A percentile compares a stretch with the other conserved stretches of the same genome.
Conservation (phyloP, 92 coral and sea anemone genomes). For the Palythoa grandis region DNA sequence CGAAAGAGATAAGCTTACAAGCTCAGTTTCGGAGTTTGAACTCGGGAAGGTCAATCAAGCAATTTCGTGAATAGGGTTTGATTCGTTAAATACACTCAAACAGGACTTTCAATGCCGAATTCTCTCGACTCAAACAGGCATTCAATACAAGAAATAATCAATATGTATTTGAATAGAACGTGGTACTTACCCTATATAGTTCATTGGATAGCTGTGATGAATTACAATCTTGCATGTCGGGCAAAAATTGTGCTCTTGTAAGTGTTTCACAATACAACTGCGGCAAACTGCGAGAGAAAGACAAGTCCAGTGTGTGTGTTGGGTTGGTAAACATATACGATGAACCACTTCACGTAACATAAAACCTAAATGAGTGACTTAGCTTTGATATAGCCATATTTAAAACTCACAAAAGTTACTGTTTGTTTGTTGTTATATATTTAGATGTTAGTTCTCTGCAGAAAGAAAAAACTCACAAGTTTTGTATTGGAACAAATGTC, state of each 20-base stretch:
- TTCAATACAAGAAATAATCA: slow-evolving; percentile 15
- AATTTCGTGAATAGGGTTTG: neutral
- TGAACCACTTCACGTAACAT: slow-evolving; percentile 16
- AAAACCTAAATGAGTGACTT: slow-evolving; percentile 30
- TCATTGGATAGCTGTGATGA: slow-evolving; percentile 97
- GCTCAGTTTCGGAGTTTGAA: neutral
- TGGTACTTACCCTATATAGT: slow-evolving; percentile 83
- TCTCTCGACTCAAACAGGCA: slow-evolving; percentile 9
- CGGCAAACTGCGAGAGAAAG: slow-evolving; percentile 79
- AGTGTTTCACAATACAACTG: slow-evolving; percentile 90
- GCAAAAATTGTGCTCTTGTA: slow-evolving; percentile 83
- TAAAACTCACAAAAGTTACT: slow-evolving; percentile 9
- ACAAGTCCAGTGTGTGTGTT: neutral
- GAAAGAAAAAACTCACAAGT: neutral
- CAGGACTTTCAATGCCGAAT: neutral
- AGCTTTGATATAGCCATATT: neutral
- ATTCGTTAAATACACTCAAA: slow-evolving; percentile 18
- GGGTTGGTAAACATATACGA: neutral
- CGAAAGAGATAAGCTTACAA: neutral
- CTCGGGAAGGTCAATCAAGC: neutral
- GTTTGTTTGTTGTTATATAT: slow-evolving; percentile 23
- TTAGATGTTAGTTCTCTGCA: neutral
- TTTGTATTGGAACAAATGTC: slow-evolving; percentile 3
- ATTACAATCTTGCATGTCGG: slow-evolving; percentile 89
- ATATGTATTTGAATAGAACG: neutral